phyloP scores from a whole-genome alignment of 1,140 invertebrate genomes.

The Drosophila micromelanica region DNA sequence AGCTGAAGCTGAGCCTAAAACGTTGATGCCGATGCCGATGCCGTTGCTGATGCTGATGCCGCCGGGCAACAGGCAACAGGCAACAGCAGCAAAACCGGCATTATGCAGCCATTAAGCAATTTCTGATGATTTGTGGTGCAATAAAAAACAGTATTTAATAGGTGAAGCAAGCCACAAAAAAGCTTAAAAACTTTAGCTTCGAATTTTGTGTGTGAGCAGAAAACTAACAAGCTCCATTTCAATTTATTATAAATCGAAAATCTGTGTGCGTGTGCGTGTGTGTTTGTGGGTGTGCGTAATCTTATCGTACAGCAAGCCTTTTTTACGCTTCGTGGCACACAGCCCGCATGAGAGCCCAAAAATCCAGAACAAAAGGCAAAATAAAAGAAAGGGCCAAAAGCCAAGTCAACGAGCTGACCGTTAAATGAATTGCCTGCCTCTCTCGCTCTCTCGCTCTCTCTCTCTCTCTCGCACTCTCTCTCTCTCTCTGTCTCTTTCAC shows the following conservation, averaged over 20 bases:
- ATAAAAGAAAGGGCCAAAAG: constrained; percentile 22
- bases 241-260: constrained; percentile 79
- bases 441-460: not conserved
- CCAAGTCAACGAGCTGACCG: constrained; percentile 44
- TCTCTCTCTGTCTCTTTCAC: constrained; percentile 5
- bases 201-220: constrained; percentile 23
- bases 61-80: constrained; percentile 45
- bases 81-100: constrained; percentile 47
- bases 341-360: constrained; percentile 52
- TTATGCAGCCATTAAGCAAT: constrained; percentile 73
- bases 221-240: constrained; percentile 80
- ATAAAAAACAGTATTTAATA: constrained; percentile 74
- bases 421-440: constrained; percentile 38
- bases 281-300: constrained; percentile 40
- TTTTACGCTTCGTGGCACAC: constrained; percentile 65
- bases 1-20: constrained; percentile 44
- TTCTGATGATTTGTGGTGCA: constrained; percentile 73
- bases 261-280: constrained; percentile 18
- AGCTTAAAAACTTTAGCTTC: constrained; percentile 36
- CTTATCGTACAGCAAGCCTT: constrained; percentile 79
- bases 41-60: constrained; percentile 23
- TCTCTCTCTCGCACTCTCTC: constrained; percentile 13
- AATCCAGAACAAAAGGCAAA: constrained; percentile 21
- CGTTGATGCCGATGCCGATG: too few relatives aligned
- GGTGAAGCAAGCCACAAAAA: constrained; percentile 23